A percentile compares a stretch with the other conserved stretches of the same genome.
Evolutionary conservation across 2,888 invertebrate genomes (phyloP).

Genomic region (Aplocera efformata): DNA sequence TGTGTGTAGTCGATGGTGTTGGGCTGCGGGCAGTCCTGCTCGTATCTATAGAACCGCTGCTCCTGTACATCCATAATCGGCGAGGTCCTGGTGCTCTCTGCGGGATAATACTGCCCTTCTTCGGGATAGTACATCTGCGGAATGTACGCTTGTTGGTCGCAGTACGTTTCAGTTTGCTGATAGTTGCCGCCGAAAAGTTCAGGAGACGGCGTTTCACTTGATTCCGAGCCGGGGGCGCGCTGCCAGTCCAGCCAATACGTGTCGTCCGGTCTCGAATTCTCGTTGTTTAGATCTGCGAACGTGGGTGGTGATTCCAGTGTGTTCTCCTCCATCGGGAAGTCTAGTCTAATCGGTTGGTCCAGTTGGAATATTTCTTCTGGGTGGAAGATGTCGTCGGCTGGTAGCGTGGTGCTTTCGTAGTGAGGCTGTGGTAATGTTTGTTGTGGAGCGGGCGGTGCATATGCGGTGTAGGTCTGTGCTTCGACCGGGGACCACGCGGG

Average conservation of each 20-base stretch:
- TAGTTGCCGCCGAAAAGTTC: constrained; percentile 72
- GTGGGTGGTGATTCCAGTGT: constrained; percentile 84
- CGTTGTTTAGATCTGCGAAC: constrained; percentile 85
- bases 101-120: constrained; percentile 64
- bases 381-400: constrained; percentile 85
- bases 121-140: constrained; percentile 67
- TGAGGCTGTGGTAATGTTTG: constrained; percentile 59
- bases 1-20: constrained; percentile 53
- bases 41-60: constrained; percentile 63
- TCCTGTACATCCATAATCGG: constrained; percentile 59
- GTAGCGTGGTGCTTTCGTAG: constrained; percentile 82
- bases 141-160: constrained; percentile 61
- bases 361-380: constrained; percentile 89
- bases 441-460: constrained; percentile 49
- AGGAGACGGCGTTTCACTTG: constrained; percentile 80
- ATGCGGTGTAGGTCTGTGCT: constrained; percentile 53
- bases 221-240: constrained; percentile 67
- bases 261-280: constrained; percentile 83
- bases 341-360: constrained; percentile 85
- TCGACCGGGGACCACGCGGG: constrained; percentile 59
- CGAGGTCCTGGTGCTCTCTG: constrained; percentile 59
- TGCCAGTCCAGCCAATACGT: constrained; percentile 81
- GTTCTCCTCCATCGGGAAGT: constrained; percentile 77
- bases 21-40: constrained; percentile 57
- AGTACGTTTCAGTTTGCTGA: constrained; percentile 63